phyloP scores from a whole-genome alignment of 2,797 vertebrate species.

The Acrossocheilus wenchowensis region DNA sequence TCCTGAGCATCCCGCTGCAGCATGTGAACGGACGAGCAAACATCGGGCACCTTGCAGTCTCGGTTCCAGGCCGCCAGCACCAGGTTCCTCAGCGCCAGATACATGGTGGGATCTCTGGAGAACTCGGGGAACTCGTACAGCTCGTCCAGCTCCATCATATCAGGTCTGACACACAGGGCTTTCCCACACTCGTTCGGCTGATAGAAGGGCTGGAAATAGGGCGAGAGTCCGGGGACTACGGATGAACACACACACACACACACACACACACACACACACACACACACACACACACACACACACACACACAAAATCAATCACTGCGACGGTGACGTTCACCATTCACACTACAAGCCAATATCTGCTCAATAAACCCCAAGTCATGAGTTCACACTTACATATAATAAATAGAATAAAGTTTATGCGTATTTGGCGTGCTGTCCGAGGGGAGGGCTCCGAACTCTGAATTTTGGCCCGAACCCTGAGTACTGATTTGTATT shows the following conservation, averaged over 20 bases:
- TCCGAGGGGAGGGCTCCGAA: no score
- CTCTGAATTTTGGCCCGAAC: no score
- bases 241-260: constrained; percentile 20
- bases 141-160: constrained; percentile 98
- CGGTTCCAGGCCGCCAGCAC: constrained; percentile 92
- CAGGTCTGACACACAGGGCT: constrained; percentile 95
- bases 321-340: no score
- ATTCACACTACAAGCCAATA: not conserved
- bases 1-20: not conserved
- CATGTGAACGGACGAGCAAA: not conserved
- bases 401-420: no score
- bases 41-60: constrained; percentile 85
- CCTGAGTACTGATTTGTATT: no score
- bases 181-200: constrained; percentile 98
- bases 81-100: constrained; percentile 93
- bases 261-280: constrained; percentile 26
- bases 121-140: constrained; percentile 98
- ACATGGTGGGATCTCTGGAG: constrained; percentile 97
- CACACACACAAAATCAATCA: not conserved
- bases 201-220: constrained; percentile 97
- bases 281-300: constrained; percentile 11
- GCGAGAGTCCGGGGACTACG: constrained; percentile 88
- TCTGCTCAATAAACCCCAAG: no score
- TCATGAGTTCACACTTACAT: no score
- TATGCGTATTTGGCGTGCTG: no score